Evolutionary conservation across 2,797 vertebrate species (phyloP), one percentile per base, ranked within the genome.

Genomic region (Danio albolineatus): DNA sequence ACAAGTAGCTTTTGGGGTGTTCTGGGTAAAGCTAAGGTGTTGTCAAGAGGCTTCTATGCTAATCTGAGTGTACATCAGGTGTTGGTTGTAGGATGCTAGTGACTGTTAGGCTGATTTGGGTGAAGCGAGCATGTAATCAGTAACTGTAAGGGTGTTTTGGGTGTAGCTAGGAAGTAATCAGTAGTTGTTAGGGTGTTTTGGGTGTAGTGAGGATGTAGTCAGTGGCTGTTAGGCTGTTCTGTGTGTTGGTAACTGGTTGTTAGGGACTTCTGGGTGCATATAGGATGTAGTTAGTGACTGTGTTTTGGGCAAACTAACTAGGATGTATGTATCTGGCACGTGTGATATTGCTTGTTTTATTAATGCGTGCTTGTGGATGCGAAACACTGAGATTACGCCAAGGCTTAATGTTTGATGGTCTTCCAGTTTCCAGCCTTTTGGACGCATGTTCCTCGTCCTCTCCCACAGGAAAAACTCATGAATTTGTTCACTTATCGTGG

Each of bases 391-490:
- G 1, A 41, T 41, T 41, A n/a, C 1, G 5, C 36, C 16, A 61
- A 5, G 1, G 61, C 10, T 41, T n/a, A 61, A 6, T 38, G 36
- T 61, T 61, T 61, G 36, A 61, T 61, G 61, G 41, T 54, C 19
- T 14, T 89, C 78, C 86, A 54, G 0, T 84, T 89, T 90, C 91
- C 90, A 92, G 82, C 86, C 38, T 77, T n/a, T 84, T 84, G 72
- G 77, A 84, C 77, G 64, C 54, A 56, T 69, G 57, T 70, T 28
- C 39, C 36, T 65, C 59, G 61, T 78, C 80, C 69, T 76, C 76
- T 80, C 91, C 90, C 91, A 93, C 91, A 94, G 93, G 92, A 94
- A 94, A 94, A 90, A 90, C 91, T 91, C 90, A 90, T 91, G 90
- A 91, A 90, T 92, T 90, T 92, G 91, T 93, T 94, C 90, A 92